These are phyloP conservation scores for Calephelis perditalis DNA, from an alignment of 2,888 invertebrate genomes.

Conservation along the genomic window DNA sequence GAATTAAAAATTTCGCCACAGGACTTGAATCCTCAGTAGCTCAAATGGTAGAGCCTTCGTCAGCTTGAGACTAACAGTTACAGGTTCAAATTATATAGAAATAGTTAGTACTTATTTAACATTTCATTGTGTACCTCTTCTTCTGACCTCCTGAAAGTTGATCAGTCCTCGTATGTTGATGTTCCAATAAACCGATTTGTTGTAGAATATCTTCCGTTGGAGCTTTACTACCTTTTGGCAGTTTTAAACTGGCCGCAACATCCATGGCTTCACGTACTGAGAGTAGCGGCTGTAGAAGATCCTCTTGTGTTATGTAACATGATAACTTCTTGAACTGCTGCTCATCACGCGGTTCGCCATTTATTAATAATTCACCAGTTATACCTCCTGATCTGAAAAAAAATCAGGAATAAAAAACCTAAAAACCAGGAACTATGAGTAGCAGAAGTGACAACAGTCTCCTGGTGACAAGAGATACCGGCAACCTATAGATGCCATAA, in stretches of 20 bases:
- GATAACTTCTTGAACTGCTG: slow-evolving; percentile 82
- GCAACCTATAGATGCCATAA: too few species aligned
- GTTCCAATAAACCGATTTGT: slow-evolving; percentile 80
- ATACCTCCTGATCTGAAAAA: slow-evolving; percentile 79
- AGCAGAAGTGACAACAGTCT: too few species aligned
- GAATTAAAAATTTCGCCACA: too few species aligned
- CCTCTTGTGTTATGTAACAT: slow-evolving; percentile 90
- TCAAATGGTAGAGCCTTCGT: too few species aligned
- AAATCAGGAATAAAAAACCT: background rate
- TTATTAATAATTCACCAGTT: slow-evolving; percentile 82
- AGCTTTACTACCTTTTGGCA: slow-evolving; percentile 71
- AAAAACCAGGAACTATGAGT: too few species aligned
- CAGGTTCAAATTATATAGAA: too few species aligned
- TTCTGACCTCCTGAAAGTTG: slow-evolving; percentile 87
- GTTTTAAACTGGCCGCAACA: slow-evolving; percentile 86
- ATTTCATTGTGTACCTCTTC: slow-evolving; percentile 66
- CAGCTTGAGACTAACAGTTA: too few species aligned
- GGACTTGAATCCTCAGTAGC: too few species aligned
- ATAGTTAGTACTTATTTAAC: background rate
- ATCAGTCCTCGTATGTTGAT: slow-evolving; percentile 80
- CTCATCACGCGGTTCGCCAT: slow-evolving; percentile 80
- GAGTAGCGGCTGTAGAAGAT: slow-evolving; percentile 84
- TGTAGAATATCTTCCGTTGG: slow-evolving; percentile 77
- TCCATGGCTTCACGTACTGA: slow-evolving; percentile 87
- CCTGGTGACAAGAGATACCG: too few species aligned